phyloP scores from a whole-genome alignment of 2,888 invertebrate species.

The Atethmia centrago region DNA sequence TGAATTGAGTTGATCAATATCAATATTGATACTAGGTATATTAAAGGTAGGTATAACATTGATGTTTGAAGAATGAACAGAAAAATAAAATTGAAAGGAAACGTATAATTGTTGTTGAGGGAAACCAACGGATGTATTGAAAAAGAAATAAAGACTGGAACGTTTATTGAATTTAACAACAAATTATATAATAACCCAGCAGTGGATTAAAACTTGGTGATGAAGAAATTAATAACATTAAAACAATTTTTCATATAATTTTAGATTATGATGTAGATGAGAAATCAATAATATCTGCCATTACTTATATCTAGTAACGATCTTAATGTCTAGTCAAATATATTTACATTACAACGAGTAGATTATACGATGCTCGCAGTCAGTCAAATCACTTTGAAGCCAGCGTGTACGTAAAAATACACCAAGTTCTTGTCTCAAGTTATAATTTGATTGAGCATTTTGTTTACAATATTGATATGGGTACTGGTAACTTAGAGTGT shows the following conservation, averaged over 20 bases:
- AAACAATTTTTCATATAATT: background rate
- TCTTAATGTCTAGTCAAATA: slow-evolving; percentile 66
- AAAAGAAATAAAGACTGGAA: background rate
- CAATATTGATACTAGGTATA: background rate
- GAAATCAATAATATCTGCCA: slow-evolving; percentile 55
- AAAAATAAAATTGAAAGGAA: background rate
- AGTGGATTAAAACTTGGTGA: background rate
- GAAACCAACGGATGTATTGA: background rate
- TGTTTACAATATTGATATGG: slow-evolving; percentile 15
- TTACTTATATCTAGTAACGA: slow-evolving; percentile 61
- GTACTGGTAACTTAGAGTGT: background rate
- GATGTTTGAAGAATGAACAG: background rate
- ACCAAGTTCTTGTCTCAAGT: slow-evolving; percentile 38
- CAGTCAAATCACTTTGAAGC: slow-evolving; percentile 68
- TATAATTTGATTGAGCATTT: slow-evolving; percentile 38
- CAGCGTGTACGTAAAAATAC: slow-evolving; percentile 46
- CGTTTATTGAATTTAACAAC: background rate
- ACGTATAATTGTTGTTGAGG: background rate
- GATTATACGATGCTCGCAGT: slow-evolving; percentile 66
- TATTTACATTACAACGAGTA: slow-evolving; percentile 68
- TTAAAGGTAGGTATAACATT: background rate
- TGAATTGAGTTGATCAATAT: background rate
- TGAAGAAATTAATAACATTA: background rate
- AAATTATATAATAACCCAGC: background rate
- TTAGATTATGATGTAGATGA: background rate